These are phyloP conservation scores for Leptura quadrifasciata DNA, from an alignment of 2,888 invertebrate genomes.

Conservation along the genomic window DNA sequence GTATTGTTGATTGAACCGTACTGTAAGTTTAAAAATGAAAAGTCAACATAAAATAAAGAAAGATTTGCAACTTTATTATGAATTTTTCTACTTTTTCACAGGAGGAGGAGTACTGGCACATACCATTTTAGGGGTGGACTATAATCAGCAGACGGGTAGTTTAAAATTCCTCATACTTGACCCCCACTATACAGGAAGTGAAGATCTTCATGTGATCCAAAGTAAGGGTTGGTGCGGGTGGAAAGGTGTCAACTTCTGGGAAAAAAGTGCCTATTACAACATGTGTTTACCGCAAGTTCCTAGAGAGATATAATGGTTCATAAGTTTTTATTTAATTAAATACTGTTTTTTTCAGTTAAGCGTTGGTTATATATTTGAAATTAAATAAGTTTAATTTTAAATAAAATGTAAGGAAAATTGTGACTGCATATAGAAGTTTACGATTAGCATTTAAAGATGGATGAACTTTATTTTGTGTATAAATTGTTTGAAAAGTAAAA, in stretches of 20 bases:
- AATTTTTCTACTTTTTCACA: conserved; percentile 67
- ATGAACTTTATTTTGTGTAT: background rate
- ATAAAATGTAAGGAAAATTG: conserved; percentile 5
- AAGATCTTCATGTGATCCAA: conserved; percentile 84
- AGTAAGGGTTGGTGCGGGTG: conserved; percentile 98
- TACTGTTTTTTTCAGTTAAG: background rate
- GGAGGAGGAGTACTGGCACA: conserved; percentile 98
- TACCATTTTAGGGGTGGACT: conserved; percentile 96
- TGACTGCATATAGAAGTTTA: conserved; percentile 8
- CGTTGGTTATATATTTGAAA: background rate
- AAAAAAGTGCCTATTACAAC: conserved; percentile 95
- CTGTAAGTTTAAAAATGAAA: no score
- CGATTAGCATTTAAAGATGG: background rate
- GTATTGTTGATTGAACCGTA: conserved; percentile 8
- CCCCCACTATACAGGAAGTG: conserved; percentile 96
- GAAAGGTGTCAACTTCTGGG: conserved; percentile 97
- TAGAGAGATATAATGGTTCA: conserved; percentile 69
- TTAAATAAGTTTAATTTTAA: background rate
- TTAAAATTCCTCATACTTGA: conserved; percentile 96
- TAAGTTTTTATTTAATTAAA: background rate
- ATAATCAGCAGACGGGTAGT: conserved; percentile 86
- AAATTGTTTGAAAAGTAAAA: background rate
- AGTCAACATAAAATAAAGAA: no score
- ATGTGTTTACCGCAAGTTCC: conserved; percentile 92
- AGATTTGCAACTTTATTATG: no score